Evolutionary conservation across 2,113 vertebrate genomes (phyloP).

Genomic region (Camelus dromedarius): DNA sequence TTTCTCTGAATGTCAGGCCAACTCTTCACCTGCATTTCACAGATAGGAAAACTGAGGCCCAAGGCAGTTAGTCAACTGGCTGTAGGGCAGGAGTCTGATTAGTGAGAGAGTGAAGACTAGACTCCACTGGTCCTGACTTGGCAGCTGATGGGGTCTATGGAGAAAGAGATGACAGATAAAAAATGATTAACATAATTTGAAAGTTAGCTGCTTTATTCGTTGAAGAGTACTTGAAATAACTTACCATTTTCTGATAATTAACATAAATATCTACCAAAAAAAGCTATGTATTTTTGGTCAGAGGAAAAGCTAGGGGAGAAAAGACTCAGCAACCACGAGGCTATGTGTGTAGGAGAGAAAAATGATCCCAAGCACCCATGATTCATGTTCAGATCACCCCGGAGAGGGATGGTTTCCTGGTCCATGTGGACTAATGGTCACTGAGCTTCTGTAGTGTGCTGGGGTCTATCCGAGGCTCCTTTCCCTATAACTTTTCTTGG

Average conservation of each 20-base stretch:
- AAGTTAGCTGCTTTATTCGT: conserved; percentile 26
- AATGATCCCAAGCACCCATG: background rate
- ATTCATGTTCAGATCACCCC: background rate
- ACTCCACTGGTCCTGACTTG: background rate
- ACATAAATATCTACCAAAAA: background rate
- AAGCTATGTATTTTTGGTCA: background rate
- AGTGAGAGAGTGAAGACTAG: background rate
- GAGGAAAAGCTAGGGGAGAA: background rate
- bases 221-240: background rate
- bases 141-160: background rate
- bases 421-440: background rate
- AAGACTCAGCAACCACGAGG: background rate
- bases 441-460: accelerated
- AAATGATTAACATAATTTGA: background rate
- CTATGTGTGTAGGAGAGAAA: background rate
- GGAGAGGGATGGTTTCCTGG: background rate
- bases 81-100: background rate
- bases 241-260: background rate
- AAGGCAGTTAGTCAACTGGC: background rate
- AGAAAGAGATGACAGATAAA: background rate
- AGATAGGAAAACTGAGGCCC: background rate
- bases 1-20: background rate
- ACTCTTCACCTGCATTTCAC: background rate
- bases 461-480: background rate
- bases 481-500: background rate